Evolutionary conservation across 2,797 vertebrate genomes (phyloP).

Genomic region (Cryptoblepharus egeriae): DNA sequence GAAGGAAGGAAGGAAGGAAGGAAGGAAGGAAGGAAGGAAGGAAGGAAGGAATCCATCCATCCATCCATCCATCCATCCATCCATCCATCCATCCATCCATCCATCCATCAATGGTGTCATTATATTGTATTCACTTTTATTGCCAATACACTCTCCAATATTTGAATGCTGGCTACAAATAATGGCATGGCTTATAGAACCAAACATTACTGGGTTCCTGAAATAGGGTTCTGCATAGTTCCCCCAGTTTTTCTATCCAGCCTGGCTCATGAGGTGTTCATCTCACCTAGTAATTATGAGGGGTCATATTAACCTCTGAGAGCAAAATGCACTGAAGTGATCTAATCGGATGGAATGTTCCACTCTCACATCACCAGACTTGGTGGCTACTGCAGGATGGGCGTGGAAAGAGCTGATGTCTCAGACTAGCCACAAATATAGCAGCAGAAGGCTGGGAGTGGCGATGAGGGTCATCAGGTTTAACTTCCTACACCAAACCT

Average conservation of each 20-base stretch:
- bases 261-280: background rate
- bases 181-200: background rate
- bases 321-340: background rate
- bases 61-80: too few species aligned
- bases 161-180: background rate
- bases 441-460: background rate
- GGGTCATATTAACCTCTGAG: background rate
- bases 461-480: background rate
- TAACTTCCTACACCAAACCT: background rate
- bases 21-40: too few species aligned
- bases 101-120: too few species aligned
- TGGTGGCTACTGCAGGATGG: background rate
- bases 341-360: conserved; percentile 8
- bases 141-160: background rate
- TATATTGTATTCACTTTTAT: background rate
- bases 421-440: background rate
- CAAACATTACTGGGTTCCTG: background rate
- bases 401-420: background rate
- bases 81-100: too few species aligned
- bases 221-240: background rate
- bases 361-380: background rate
- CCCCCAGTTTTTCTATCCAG: background rate
- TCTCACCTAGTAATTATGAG: background rate
- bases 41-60: too few species aligned
- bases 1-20: too few species aligned